A percentile compares a stretch with the other conserved stretches of the same genome.
Evolutionary conservation across 2,113 vertebrate species (phyloP).

Genomic region (cat (Felis catus)): F.catus_Fca126_mat1.0 CM031414.1:49327001-49327500

Average conservation of each 20-base stretch:
- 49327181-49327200: not conserved
- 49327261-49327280: not conserved
- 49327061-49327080: not conserved
- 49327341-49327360: not conserved
- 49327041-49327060: not conserved
- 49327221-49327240: not conserved
- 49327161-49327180: not conserved
- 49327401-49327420: not conserved
- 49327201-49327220: not conserved
- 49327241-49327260: not conserved
- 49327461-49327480: not conserved
- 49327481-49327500: not conserved
- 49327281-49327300: not conserved
- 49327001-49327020: not conserved
- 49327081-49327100: not conserved
- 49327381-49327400: not conserved
- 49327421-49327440: not conserved
- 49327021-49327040: not conserved
- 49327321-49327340: not conserved
- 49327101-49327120: not conserved
- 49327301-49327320: not conserved
- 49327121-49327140: not conserved
- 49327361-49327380: not conserved
- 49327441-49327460: not conserved
- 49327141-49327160: not conserved